These are phyloP conservation scores for Apodemus speciosus DNA, from an alignment of 2,113 vertebrate genomes.

Conservation along the genomic window DNA sequence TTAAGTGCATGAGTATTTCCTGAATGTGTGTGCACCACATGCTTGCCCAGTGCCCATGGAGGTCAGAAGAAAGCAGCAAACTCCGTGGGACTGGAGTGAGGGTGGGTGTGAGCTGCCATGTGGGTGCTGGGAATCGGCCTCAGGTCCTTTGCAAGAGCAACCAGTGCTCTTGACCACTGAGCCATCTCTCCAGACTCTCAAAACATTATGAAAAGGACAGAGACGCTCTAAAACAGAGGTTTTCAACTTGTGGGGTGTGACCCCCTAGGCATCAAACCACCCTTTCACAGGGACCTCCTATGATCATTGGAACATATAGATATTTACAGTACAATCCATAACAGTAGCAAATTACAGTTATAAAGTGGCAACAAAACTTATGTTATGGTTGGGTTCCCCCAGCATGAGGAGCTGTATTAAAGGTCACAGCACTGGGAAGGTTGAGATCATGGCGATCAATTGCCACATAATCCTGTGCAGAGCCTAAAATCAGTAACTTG, in stretches of 20 bases:
- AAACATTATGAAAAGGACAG: not conserved
- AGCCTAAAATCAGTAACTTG: not conserved
- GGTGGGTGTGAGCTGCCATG: not conserved
- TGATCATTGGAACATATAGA: not conserved
- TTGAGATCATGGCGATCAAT: not conserved
- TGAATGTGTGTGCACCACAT: not conserved
- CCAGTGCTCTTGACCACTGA: not conserved
- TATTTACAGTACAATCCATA: not conserved
- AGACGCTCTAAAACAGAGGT: slow-evolving; percentile 7
- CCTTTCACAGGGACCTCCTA: not conserved
- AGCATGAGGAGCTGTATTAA: not conserved
- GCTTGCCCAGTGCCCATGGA: not conserved
- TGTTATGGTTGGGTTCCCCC: not conserved
- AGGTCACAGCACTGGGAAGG: not conserved
- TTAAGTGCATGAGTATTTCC: not conserved
- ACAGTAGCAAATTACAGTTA: not conserved
- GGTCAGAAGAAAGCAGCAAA: not conserved
- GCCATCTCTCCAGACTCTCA: not conserved
- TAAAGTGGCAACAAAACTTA: not conserved
- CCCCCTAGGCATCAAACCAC: not conserved
- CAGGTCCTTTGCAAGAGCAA: not conserved
- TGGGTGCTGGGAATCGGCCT: not conserved
- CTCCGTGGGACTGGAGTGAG: not conserved
- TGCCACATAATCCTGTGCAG: not conserved
- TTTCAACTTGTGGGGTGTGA: not conserved